A percentile compares a stretch with the other conserved stretches of the same genome.
These are phyloP conservation scores for Gallinago stenura DNA, from an alignment of 2,797 vertebrate genomes.

Conservation along the genomic window DNA sequence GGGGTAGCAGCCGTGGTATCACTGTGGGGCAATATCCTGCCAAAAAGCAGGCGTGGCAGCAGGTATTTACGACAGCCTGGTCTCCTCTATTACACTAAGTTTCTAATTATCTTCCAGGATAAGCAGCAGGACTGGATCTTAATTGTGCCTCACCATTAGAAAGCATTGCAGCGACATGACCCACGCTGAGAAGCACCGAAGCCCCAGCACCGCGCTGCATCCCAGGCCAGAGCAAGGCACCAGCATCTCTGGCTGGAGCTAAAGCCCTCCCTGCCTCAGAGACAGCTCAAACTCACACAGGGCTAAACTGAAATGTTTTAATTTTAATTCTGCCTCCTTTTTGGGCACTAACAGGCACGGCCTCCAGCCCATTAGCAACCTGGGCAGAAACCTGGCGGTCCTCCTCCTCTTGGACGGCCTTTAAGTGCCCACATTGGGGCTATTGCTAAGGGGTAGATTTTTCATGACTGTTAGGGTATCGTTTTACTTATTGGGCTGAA, in stretches of 20 bases:
- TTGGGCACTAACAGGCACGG: background rate
- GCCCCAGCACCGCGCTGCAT: background rate
- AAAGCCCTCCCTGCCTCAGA: background rate
- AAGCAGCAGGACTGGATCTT: slow-evolving; percentile 43
- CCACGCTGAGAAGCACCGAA: background rate
- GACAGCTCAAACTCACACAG: background rate
- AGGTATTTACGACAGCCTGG: background rate
- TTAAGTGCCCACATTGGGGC: background rate
- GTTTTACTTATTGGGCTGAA: background rate
- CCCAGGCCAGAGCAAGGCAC: background rate
- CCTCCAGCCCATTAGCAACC: background rate
- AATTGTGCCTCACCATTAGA: slow-evolving; percentile 42
- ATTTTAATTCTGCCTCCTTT: background rate
- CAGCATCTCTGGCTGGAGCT: background rate
- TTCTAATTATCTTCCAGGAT: slow-evolving; percentile 49
- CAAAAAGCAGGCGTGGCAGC: slow-evolving; percentile 25
- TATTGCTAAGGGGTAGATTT: background rate
- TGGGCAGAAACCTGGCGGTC: background rate
- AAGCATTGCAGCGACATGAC: background rate
- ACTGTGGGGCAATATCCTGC: slow-evolving; percentile 44
- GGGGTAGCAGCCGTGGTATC: background rate
- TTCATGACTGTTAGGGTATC: background rate
- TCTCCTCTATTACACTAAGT: background rate
- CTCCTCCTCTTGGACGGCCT: background rate
- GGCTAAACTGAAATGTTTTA: fast-evolving